Percentiles rank a stretch among this genome's conserved stretches.
phyloP scores from a whole-genome alignment of 2,888 invertebrate genomes.

The Tromatobia lineatoria region DNA sequence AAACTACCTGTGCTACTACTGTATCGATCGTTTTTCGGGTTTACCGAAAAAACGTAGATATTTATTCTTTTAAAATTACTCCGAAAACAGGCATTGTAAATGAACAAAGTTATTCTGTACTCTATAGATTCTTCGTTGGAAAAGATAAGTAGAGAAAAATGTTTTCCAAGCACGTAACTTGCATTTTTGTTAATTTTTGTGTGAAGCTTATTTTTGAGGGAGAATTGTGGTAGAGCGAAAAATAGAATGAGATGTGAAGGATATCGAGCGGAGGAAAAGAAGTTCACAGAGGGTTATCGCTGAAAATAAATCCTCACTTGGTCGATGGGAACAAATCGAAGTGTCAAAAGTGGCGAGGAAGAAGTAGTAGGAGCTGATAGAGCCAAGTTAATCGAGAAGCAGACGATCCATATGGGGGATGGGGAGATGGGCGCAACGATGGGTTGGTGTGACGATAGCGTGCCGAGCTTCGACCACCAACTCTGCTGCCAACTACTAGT shows the following conservation, averaged over 20 bases:
- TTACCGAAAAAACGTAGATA: no score
- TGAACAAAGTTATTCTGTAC: no score
- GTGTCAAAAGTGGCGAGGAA: conserved; percentile 43
- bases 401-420: conserved; percentile 18
- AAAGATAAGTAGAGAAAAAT: no score
- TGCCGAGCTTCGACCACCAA: conserved; percentile 6
- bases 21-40: no score
- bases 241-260: conserved; percentile 13
- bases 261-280: neutral
- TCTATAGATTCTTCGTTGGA: no score
- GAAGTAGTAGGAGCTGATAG: conserved; percentile 31
- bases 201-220: neutral
- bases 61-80: no score
- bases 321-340: conserved; percentile 44
- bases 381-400: conserved; percentile 44
- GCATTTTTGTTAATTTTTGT: neutral
- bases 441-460: conserved; percentile 16
- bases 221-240: neutral
- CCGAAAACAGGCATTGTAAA: no score
- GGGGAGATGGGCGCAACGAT: no score
- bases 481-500: neutral
- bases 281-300: conserved; percentile 20
- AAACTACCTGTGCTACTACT: no score
- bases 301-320: conserved; percentile 36
- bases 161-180: no score